Evolutionary conservation across 2,888 invertebrate genomes (phyloP).

Genomic region (Campaea margaritaria): DNA sequence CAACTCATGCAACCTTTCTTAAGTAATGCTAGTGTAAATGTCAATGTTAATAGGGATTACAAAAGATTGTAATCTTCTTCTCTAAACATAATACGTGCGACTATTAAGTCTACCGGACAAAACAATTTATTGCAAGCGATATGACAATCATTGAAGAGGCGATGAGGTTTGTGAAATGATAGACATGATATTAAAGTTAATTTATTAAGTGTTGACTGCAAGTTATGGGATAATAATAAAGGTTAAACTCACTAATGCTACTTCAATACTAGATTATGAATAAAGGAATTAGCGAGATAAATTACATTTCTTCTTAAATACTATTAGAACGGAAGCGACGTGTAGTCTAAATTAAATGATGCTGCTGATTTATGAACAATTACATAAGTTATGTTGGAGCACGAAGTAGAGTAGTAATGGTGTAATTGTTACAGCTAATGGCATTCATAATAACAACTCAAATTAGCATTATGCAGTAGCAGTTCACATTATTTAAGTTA

Average conservation of each 20-base stretch:
- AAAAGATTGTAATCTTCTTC: conserved; percentile 58
- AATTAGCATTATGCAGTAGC: conserved; percentile 34
- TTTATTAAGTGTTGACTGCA: conserved; percentile 22
- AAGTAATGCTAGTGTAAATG: conserved; percentile 69
- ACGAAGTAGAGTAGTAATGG: conserved; percentile 13
- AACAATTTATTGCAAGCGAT: conserved; percentile 25
- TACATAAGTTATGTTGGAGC: conserved; percentile 17
- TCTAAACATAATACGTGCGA: conserved; percentile 39
- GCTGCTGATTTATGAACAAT: conserved; percentile 23
- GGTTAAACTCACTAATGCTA: not conserved
- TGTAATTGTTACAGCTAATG: conserved; percentile 41
- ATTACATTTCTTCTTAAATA: not conserved
- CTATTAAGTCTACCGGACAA: conserved; percentile 23
- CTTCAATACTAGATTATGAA: conserved; percentile 7
- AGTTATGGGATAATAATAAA: conserved; percentile 7
- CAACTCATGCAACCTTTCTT: conserved; percentile 62
- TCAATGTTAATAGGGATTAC: conserved; percentile 73
- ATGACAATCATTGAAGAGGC: conserved; percentile 20
- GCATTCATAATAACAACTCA: conserved; percentile 40
- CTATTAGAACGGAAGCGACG: conserved; percentile 7
- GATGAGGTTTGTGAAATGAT: conserved; percentile 11
- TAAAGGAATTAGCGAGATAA: conserved; percentile 1
- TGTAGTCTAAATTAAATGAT: conserved; percentile 5
- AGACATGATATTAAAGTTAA: conserved; percentile 25
- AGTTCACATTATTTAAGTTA: conserved; percentile 16